These are phyloP conservation scores for Furcifer pardalis DNA, from an alignment of 2,797 vertebrate species.

Conservation along the genomic window DNA sequence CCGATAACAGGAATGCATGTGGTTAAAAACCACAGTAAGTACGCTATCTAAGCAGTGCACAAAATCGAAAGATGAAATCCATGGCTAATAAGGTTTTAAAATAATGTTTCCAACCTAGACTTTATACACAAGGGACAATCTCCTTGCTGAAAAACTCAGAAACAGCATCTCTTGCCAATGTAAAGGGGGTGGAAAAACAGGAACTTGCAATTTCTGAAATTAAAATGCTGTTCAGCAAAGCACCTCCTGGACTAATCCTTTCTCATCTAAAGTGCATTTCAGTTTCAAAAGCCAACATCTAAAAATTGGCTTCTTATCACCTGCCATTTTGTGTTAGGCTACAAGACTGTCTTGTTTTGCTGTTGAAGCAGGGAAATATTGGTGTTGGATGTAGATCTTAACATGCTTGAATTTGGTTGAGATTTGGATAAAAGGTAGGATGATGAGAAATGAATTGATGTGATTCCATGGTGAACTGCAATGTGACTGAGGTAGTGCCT, in stretches of 20 bases:
- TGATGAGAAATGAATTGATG: background rate
- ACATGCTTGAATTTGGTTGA: background rate
- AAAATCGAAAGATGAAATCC: conserved; percentile 63
- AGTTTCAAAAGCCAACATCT: background rate
- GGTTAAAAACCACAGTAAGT: conserved; percentile 54
- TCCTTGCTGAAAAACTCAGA: conserved; percentile 60
- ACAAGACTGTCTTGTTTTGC: background rate
- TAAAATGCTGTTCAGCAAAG: conserved; percentile 61
- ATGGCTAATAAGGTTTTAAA: conserved; percentile 66
- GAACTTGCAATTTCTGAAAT: conserved; percentile 62
- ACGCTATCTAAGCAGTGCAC: conserved; percentile 56
- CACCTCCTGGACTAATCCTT: conserved; percentile 55
- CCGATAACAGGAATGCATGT: conserved; percentile 58
- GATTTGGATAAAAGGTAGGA: background rate
- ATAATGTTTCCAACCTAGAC: conserved; percentile 59
- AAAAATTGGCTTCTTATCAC: conserved; percentile 36
- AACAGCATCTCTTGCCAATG: conserved; percentile 60
- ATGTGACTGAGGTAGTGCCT: background rate
- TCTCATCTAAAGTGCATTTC: conserved; percentile 45
- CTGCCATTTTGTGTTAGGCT: conserved; percentile 22
- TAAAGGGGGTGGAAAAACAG: conserved; percentile 65
- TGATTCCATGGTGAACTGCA: background rate
- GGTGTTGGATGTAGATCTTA: background rate
- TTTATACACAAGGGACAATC: conserved; percentile 54
- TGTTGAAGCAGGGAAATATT: background rate